Evolutionary conservation across 64 coral and sea anemone genomes (phyloP), one percentile per base, ranked within the genome.

Genomic region (Stichodactyla helianthus): DNA sequence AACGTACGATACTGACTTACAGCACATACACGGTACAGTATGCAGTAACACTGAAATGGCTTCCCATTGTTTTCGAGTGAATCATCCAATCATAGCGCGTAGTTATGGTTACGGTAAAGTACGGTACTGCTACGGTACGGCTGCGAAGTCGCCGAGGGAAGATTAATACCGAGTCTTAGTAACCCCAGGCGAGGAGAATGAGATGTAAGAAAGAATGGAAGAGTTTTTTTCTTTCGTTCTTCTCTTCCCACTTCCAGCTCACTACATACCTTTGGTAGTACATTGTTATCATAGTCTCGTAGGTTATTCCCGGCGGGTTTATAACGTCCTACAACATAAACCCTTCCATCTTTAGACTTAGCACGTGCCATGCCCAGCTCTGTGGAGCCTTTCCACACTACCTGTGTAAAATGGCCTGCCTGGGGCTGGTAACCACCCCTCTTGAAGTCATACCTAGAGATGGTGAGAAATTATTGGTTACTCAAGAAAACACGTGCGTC

Each of bases 361-460:
- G 87, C 90, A 5, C 84, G 79, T 7, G 90, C 94, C 83, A 95
- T 89, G 18, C 94, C 94, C 23, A 95, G 84, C 79, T 95, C 94
- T 19, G 67, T 63, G 14, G 59, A 82, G 35, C 59, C 81, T 67
- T 95, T 95, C 94, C 94, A 95, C 13, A 92, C 87, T 12, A 95
- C 87, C 28, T 95, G 94, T 5, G 93, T 95, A 65, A 95, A 95
- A 53, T 95, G 93, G 6, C 93, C 93, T 11, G 93, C 92, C 7
- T 86, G 77, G 2, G 90, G 59, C 83, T 60, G 83, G 0, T 59
- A 15, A 13, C 55, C 83, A 26, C 83, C 83, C 10, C 27, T 60
- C 83, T 84, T 58, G 83, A 84, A 84, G 53, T 84, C 51, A 84
- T 84, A 84, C 10, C 83, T 84, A 26, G 7, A 5, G 50, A 44